Evolutionary conservation across 2,797 vertebrate genomes (phyloP).

Genomic region (Pteropus rufus): DNA sequence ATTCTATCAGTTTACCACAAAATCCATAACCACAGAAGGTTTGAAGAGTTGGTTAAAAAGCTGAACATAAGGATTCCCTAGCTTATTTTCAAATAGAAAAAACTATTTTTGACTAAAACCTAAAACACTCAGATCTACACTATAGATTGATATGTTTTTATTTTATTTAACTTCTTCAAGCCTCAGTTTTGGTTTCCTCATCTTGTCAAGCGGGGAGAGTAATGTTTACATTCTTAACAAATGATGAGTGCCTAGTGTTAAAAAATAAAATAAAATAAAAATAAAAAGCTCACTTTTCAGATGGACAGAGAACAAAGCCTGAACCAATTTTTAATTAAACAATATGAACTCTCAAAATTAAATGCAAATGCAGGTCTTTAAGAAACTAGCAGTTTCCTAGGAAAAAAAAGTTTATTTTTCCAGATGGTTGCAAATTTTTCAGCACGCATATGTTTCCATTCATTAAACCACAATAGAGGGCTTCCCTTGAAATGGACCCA

Average conservation of each 20-base stretch:
- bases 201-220: not conserved
- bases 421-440: not conserved
- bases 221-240: not conserved
- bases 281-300: not conserved
- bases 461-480: not conserved
- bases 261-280: not conserved
- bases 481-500: constrained; percentile 5
- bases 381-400: not conserved
- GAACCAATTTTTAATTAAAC: not conserved
- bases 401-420: not conserved
- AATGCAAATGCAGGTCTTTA: not conserved
- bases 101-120: not conserved
- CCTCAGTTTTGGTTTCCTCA: not conserved
- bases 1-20: not conserved
- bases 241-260: not conserved
- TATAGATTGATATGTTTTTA: not conserved
- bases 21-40: not conserved
- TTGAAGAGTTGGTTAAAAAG: not conserved
- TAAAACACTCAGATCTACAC: not conserved
- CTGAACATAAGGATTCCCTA: not conserved
- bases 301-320: not conserved
- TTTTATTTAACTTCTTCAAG: not conserved
- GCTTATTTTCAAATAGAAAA: not conserved
- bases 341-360: not conserved
- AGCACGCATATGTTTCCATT: not conserved